phyloP scores from a whole-genome alignment of 2,113 vertebrate species.

The Megaptera novaeangliae region DNA sequence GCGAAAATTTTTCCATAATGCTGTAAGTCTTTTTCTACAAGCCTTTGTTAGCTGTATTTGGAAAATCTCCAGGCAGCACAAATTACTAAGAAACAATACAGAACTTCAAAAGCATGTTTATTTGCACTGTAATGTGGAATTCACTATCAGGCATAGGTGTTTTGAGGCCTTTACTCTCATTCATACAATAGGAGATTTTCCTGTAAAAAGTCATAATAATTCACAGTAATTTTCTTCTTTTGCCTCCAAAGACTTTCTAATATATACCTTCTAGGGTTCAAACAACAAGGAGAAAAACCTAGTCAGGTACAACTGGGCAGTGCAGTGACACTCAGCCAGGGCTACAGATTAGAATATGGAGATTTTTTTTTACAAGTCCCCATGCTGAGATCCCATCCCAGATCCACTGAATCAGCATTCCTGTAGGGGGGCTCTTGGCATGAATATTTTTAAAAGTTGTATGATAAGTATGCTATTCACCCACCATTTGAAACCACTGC shows the following conservation, averaged over 20 bases:
- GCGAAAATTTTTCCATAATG: conserved; percentile 48
- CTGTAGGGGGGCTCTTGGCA: neutral
- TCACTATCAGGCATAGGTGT: neutral
- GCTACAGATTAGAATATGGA: neutral
- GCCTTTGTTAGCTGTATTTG: conserved; percentile 72
- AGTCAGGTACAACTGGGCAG: neutral
- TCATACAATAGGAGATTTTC: conserved; percentile 20
- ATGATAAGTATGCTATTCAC: neutral
- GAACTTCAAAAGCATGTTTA: conserved; percentile 38
- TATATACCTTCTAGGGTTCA: neutral
- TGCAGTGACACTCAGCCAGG: neutral
- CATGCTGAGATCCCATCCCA: neutral
- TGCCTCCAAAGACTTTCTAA: neutral
- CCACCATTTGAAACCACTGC: neutral
- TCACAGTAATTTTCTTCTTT: conserved; percentile 20
- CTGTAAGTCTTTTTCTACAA: conserved; percentile 66
- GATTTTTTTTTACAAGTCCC: neutral
- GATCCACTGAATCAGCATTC: neutral
- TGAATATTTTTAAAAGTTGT: neutral
- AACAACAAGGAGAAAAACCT: neutral
- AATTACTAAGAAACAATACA: conserved; percentile 73
- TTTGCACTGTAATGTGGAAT: conserved; percentile 40
- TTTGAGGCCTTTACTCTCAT: neutral
- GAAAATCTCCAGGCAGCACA: conserved; percentile 72
- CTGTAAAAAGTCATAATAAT: neutral